Base-by-base conservation (phyloP, 2,113 vertebrate species). In the Cyanoramphus novaezelandiae region DNA sequence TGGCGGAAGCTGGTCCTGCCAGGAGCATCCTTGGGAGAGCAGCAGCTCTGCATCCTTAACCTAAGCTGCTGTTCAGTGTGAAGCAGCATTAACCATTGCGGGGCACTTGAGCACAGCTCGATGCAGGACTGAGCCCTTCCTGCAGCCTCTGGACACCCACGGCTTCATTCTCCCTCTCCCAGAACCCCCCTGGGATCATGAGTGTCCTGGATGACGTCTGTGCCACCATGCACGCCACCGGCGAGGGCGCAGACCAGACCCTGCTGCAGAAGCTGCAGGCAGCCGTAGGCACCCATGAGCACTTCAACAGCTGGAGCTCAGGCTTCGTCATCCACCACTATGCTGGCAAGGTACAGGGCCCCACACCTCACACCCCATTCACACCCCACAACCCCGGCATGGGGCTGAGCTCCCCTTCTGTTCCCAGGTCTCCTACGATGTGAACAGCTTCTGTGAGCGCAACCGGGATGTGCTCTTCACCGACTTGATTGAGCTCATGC, bases 261-360 rank as follows among this genome's bases (percentile, higher is more conserved):
- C 97, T 99, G 85, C 97, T 99, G 95, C 99, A 99, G 98, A 99
- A 99, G 95, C 98, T 99, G 79, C 99, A 99, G 97, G 98, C 97
- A 0, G 98, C 99, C 0, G 99, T 99, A 93, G 99, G 99, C 41
- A 98, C 96, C 1, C 99, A 99, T 2, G 99, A 99, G 70, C 99
- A 99, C 96, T 99, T 99, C 97, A 99, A 99, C 98, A 99, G 97
- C 98, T 99, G 99, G 98, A 99, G 92, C 96, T 97, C 98, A 0
- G 99, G 99, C 70, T 99, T 99, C 8, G 67, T 99, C 95, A 98
- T 99, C 93, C 99, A 99, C 97, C 99, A 99, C 98, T 99, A 99
- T 0, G 99, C 99, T 8, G 99, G 99, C 92, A 99, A 99, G 97
- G 99, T 99, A 92, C 3, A 4, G 50, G 28, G 15, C 31, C 69